Evolutionary conservation across 2,113 vertebrate species (phyloP), one percentile per base, ranked within the genome.

Genomic region (Microtus pennsylvanicus): DNA sequence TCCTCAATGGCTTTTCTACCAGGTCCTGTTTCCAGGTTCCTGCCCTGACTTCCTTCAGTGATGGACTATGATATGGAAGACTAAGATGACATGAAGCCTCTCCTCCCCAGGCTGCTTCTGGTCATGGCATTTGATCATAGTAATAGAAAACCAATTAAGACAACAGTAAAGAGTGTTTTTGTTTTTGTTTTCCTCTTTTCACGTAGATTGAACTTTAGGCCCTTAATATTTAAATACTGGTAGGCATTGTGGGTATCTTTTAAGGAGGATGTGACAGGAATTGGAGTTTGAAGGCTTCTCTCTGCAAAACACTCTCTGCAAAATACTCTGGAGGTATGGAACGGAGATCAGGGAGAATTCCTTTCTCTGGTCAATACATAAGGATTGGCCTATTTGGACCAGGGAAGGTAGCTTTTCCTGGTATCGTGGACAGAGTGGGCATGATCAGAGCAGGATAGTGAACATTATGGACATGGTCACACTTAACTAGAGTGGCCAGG

Each of bases 181-280:
- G 55, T 70, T 63, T 61, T 70, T 70, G 17, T 70, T 63, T 61
- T 70, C 42, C 7, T 28, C 81, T 90, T 92, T 67, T 24, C 16
- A 58, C 9, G 1, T 42, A 5, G 80, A 80, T n/a, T 89, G 3
- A 90, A 92, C 9, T 24, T 0, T 75, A 82, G 16, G 7, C 33
- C 78, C n/a, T 45, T 90, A 28, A 55, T 65, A 76, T n/a, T 55
- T 50, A 83, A 67, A 47, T 67, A 26, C 45, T 65, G 50, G 58
- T 22, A 92, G 58, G 21, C 45, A 58, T 87, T 93, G 45, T n/a
- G 90, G 78, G 33, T 55, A 86, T 93, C 45, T 75, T 89, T 30
- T 67, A 82, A 76, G 52, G 50, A 91, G 10, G 33, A 24, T 70
- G 16, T 26, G 13, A 17, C 61, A 35, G 22, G 77, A 81, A 21